Percentiles rank a stretch among this genome's conserved stretches.
Evolutionary conservation across 2,797 vertebrate genomes (phyloP).

Genomic region (Rhabdomys pumilio): DNA sequence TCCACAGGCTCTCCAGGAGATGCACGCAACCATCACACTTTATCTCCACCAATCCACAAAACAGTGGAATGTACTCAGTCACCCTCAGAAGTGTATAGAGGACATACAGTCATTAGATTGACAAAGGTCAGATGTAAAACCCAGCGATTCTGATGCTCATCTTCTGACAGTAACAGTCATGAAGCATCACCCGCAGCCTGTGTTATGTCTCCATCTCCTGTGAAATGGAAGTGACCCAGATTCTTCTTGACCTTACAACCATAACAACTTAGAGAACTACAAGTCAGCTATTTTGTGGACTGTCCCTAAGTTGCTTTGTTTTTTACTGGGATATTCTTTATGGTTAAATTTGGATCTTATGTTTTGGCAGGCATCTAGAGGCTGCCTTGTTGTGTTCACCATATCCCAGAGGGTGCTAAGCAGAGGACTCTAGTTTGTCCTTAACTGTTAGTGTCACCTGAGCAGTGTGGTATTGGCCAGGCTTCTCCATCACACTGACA

Average conservation of each 20-base stretch:
- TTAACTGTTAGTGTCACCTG: not conserved
- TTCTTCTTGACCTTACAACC: not conserved
- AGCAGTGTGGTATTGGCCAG: not conserved
- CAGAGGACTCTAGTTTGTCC: not conserved
- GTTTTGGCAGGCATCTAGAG: constrained; percentile 5
- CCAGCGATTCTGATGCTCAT: constrained; percentile 9
- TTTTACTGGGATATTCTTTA: not conserved
- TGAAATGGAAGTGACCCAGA: not conserved
- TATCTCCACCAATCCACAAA: constrained; percentile 25
- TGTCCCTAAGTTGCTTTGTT: not conserved
- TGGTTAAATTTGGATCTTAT: constrained; percentile 42
- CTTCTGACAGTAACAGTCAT: not conserved
- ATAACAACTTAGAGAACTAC: constrained; percentile 17
- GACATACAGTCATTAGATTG: not conserved
- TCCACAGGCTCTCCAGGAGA: constrained; percentile 7
- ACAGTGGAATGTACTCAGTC: not conserved
- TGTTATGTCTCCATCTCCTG: not conserved
- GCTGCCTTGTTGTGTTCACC: not conserved
- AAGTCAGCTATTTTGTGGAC: constrained; percentile 37
- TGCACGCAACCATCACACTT: not conserved
- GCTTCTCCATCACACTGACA: not conserved
- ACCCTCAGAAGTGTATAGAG: constrained; percentile 32
- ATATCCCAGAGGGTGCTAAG: not conserved
- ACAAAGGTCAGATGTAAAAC: constrained; percentile 41
- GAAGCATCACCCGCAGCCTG: not conserved